Percentiles rank a stretch among this genome's conserved stretches.
Evolutionary conservation across 2,113 vertebrate genomes (phyloP).

Genomic region (Petromus typicus): DNA sequence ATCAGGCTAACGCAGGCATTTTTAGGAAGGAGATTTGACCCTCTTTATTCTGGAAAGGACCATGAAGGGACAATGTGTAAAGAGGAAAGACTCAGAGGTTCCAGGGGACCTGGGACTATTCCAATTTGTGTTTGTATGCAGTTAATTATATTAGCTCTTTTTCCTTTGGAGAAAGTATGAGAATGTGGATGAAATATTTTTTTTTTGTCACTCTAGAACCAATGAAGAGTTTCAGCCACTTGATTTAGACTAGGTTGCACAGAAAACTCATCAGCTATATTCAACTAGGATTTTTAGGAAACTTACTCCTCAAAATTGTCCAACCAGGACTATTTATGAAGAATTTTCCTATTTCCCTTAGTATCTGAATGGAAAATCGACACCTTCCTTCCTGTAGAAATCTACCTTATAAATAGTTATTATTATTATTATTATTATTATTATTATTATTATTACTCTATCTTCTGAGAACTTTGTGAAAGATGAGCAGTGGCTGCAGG

Average conservation of each 20-base stretch:
- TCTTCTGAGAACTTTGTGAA: not conserved
- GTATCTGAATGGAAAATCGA: constrained; percentile 14
- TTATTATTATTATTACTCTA: not conserved
- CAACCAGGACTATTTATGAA: not conserved
- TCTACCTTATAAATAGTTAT: not conserved
- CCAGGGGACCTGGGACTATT: not conserved
- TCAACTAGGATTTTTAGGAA: not conserved
- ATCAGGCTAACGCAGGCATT: not conserved
- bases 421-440: not conserved
- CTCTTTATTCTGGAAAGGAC: constrained; percentile 9
- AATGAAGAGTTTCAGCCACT: not conserved
- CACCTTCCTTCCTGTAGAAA: constrained; percentile 9
- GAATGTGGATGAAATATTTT: not conserved
- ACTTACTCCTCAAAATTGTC: not conserved
- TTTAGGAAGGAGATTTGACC: not conserved
- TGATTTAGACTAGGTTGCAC: not conserved
- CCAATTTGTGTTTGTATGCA: not conserved
- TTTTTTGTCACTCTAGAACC: not conserved
- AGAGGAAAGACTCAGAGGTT: not conserved
- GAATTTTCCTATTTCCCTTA: constrained; percentile 10
- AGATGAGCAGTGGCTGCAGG: not conserved
- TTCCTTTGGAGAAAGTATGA: not conserved
- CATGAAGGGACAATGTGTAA: constrained; percentile 4
- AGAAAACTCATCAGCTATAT: not conserved
- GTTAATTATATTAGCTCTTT: not conserved